Base-by-base conservation (phyloP, 1,140 invertebrate species). In the Sesamia nonagrioides region DNA sequence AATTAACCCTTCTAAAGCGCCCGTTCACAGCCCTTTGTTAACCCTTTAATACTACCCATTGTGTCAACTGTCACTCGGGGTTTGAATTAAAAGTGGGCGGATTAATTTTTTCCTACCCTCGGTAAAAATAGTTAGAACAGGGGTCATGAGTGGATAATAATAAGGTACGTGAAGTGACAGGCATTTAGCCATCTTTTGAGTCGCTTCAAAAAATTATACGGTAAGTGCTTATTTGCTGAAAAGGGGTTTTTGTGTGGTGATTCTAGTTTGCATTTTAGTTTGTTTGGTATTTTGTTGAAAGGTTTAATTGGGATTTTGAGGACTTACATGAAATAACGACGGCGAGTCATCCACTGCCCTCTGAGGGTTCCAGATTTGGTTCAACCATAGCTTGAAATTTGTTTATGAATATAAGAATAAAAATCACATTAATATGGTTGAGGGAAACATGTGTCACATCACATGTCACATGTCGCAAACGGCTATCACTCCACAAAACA, bases 41-140 rank as follows among this genome's bases (percentile, higher is more conserved):
- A 86, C 91, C 90, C 89, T 90, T 91, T 88, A 85, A 88, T 90
- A 88, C 81, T 63, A 66, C 48, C 86, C 82, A 87, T 92, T 93
- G 90, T 93, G 90, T 93, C 92, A 93, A 93, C 89, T 93, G 92
- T 93, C 92, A 91, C 88, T 88, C 79, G 79, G 75, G 66, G 72
- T 66, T 56, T 87, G 84, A 91, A 90, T 88, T 88, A 88, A 91
- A 92, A 93, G 90, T 91, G 91, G 92, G 91, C 88, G 91, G 89
- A 87, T 89, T 86, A 78, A 77, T 82, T 88, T 91, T 91, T 91
- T 85, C 85, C 80, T 76, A 74, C 84, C 83, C 63, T 71, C 27
- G 42, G 35, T 79, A 54, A 63, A 48, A 82, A 82, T 82, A 80
- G 80, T 82, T 33, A 17, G 52, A 72, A 77, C 71, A 56, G 79